Base-by-base conservation (phyloP, 2,797 vertebrate genomes). In the Lepilemur septentrionalis region DNA sequence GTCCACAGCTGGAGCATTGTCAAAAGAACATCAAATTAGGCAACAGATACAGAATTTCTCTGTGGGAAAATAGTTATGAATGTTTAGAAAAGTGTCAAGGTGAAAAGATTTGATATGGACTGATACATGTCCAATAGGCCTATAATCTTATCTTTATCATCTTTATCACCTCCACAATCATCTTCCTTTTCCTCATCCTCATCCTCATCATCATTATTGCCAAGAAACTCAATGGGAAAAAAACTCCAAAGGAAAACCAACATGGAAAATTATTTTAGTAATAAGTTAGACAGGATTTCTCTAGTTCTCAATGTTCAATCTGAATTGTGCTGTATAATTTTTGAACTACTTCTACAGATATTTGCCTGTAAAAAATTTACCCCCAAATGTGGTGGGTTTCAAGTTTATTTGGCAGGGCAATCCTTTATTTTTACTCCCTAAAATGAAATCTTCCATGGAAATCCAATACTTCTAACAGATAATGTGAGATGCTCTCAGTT, bases 111-210 rank as follows among this genome's bases (percentile, higher is more conserved):
- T 92, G 30, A 0, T 41, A 46, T 23, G 1, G 15, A 46, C 3
- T 80, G 20, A 35, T 14, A 3, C 32, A 5, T 15, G 4, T 11
- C 84, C 69, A 73, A 32, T 7, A 79, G 4, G 17, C 4, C 12
- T 22, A 10, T 8, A 20, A 32, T 79, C 23, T 63, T 46, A 50
- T 55, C 2, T n/a, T 28, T 17, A 22, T 13, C 17, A 25, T 69
- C 38, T 32, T 7, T 15, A 46, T 15, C 8, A 14, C 13, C 0
- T 14, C 1, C 5, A 63, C 10, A 7, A 17, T 5, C 7, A 2
- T 43, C 12, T 7, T 89, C 41, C 17, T 75, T 9, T 0, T 91
- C 32, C 2, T 35, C 5, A 0, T 11, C 11, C 4, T 23, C n/a
- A 9, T 15, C 1, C 17, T 46, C 14, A 1, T 70, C 57, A 18